A percentile compares a stretch with the other conserved stretches of the same genome.
phyloP scores from a whole-genome alignment of 2,888 invertebrate species.

The Acrobasis repandana region DNA sequence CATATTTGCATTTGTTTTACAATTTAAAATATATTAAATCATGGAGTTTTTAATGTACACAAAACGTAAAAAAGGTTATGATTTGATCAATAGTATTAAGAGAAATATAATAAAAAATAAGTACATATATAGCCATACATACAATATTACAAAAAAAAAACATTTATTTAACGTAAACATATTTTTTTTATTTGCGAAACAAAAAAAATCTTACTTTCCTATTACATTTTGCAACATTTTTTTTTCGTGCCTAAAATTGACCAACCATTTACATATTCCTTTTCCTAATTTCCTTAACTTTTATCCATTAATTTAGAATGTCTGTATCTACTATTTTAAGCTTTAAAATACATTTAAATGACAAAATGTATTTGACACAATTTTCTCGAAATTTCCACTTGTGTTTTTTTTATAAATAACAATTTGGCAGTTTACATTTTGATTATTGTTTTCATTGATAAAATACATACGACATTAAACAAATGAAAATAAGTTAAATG shows the following conservation, averaged over 20 bases:
- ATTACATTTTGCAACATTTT: conserved; percentile 25
- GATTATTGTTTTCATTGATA: conserved; percentile 33
- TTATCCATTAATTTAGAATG: conserved; percentile 68
- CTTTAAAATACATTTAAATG: conserved; percentile 35
- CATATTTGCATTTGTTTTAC: background rate
- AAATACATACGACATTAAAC: conserved; percentile 8
- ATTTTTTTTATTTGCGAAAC: conserved; percentile 21
- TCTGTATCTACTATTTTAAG: conserved; percentile 38
- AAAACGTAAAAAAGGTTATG: no score
- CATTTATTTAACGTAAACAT: conserved; percentile 8
- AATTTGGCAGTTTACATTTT: conserved; percentile 56
- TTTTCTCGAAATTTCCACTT: conserved; percentile 36
- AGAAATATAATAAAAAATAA: background rate
- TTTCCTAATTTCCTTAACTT: conserved; percentile 35
- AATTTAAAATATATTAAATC: background rate
- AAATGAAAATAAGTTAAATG: background rate
- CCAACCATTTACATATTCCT: conserved; percentile 45
- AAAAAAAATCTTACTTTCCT: conserved; percentile 21
- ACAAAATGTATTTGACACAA: conserved; percentile 50
- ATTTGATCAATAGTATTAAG: no score
- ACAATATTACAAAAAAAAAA: conserved; percentile 12
- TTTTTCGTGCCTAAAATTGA: conserved; percentile 66
- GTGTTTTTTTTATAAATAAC: conserved; percentile 31
- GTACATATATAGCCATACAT: background rate
- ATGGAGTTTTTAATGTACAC: no score